A percentile compares a stretch with the other conserved stretches of the same genome.
Evolutionary conservation across 1,140 invertebrate genomes (phyloP).

Genomic region (Ooceraea biroi): DNA sequence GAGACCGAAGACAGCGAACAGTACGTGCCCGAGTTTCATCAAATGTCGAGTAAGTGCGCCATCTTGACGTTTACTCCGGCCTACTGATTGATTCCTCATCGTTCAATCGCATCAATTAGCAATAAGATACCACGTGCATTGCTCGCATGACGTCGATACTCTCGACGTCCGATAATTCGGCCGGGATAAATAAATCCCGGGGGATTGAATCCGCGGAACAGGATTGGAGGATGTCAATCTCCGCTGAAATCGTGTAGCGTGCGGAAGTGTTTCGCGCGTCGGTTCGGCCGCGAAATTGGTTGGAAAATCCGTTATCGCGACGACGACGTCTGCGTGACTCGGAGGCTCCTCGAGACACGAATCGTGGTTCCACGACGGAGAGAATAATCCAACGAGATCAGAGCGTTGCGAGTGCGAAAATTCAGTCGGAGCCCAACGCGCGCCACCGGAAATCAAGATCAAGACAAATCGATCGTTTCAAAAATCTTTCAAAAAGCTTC

Average conservation of each 20-base stretch:
- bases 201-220: conserved; percentile 41
- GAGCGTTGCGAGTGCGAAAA: too few species aligned
- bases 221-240: conserved; percentile 70
- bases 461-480: too few species aligned
- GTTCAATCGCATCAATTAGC: background rate
- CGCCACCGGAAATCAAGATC: too few species aligned
- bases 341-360: background rate
- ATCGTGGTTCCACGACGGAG: background rate
- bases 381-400: too few species aligned
- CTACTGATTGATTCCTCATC: background rate
- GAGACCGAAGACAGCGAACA: conserved; percentile 83
- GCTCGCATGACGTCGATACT: conserved; percentile 4
- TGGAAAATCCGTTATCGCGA: conserved; percentile 46
- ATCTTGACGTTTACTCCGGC: background rate
- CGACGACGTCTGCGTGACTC: background rate
- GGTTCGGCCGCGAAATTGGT: conserved; percentile 51
- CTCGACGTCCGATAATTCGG: conserved; percentile 40
- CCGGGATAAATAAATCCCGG: conserved; percentile 55
- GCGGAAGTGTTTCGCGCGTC: conserved; percentile 71
- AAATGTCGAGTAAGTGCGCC: conserved; percentile 76
- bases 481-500: too few species aligned
- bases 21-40: conserved; percentile 81
- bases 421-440: background rate
- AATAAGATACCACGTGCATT: background rate
- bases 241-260: conserved; percentile 52